Base-by-base conservation (phyloP, 2,888 invertebrate genomes). In the Tachina lurida region DNA sequence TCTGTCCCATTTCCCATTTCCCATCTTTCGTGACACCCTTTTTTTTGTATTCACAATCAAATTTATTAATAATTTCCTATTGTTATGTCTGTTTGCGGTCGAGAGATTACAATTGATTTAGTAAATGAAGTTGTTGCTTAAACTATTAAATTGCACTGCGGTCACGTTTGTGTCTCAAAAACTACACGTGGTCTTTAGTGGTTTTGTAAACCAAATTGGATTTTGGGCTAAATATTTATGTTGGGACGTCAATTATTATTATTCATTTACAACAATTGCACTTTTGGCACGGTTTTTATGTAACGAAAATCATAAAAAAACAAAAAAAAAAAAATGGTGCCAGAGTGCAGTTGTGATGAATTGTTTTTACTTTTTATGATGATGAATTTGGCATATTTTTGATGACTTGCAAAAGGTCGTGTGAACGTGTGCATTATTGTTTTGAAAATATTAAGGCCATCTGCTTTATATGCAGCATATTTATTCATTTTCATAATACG, bases 51-150 rank as follows among this genome's bases (percentile, higher is more conserved):
- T 19, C 10, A 17, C 17, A n/a, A 41, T 17, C 2, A 43, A 17
- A 62, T 76, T n/a, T 31, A 45, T 56, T 39, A 39, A 76, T 54
- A 49, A 41, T 13, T 65, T 65, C 31, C n/a, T 73, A 45, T 58
- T 52, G 65, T 71, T 74, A 49, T 41, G 67, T 52, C 73, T 60
- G 77, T 60, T 74, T 70, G 70, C 41, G 82, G 82, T 76, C 58
- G 22, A 49, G 22, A 49, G 52, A 15, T 77, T 68, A 43, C 60
- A 77, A 78, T 78, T 83, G 77, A 70, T 63, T 49, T 83, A 45
- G 22, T 67, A 70, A 77, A 56, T 77, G 22, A 60, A 75, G 73
- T 60, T 77, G 60, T 39, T 76, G 70, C 10, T 52, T 54, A 67
- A 74, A 49, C 43, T 56, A 73, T 77, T 65, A 52, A 68, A 77